Base-by-base conservation (phyloP, 2,888 invertebrate genomes). In the Apotomis capreana region DNA sequence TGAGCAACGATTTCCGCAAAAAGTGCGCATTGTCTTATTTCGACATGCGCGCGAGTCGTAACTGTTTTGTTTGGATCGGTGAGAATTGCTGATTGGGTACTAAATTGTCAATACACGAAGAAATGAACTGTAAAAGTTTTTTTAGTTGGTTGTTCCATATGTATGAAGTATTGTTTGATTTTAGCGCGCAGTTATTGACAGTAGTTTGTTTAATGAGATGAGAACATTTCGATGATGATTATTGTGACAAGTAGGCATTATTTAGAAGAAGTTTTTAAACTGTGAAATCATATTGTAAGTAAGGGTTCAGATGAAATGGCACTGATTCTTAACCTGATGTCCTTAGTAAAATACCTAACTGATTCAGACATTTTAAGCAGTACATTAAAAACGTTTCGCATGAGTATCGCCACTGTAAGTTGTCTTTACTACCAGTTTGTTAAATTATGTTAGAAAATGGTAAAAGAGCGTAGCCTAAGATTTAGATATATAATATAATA, bases 1-100 rank as follows among this genome's bases (percentile, higher is more conserved):
- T 88, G 81, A 79, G 86, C 86, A 89, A 89, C 77, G 79, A 79
- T 83, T 90, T 91, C 90, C 90, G 90, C 78, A 91, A 89, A 89
- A 90, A 89, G 82, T 73, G 76, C 69, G 80, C 84, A 88, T 89
- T 89, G 88, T 88, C 81, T 79, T 74, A 79, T 86, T 88, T 81
- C 84, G 79, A 81, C 82, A 83, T 78, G 80, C 78, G 76, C 73
- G 60, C 55, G 70, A 74, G 68, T 63, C 37, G 68, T 40, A 40
- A 40, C 69, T 79, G 77, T 79, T 78, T 79, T 76, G 76, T 76
- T 65, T 55, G 67, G 74, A 70, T 70, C 70, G 74, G 63, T 74
- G 76, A 74, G 76, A 75, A 76, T 52, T 61, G 55, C 40, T 70
- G 60, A 62, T 62, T 71, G 57, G 67, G 57, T 68, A 62, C 68